phyloP scores from a whole-genome alignment of 1,140 invertebrate species.

The Alviniconcha marisindica region DNA sequence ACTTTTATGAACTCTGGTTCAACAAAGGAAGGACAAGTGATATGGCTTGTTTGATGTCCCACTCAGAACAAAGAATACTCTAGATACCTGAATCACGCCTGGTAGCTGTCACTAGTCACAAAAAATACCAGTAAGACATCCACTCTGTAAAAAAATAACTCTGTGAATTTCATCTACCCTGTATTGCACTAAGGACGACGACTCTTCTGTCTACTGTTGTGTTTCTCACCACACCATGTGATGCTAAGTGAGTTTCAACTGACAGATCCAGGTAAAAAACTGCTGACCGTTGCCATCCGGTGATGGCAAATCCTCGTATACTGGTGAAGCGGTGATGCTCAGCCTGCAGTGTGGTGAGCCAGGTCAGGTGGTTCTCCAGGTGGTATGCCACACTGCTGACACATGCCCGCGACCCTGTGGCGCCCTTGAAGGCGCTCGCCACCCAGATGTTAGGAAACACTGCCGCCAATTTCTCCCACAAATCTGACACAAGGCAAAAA shows the following conservation, averaged over 20 bases:
- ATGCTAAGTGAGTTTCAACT: not conserved
- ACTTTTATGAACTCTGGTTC: too few relatives aligned
- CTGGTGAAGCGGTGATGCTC: slow-evolving; percentile 62
- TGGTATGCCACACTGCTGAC: slow-evolving; percentile 81
- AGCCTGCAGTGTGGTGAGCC: slow-evolving; percentile 80
- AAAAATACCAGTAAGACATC: not conserved
- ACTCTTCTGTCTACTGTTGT: not conserved
- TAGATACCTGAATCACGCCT: too few relatives aligned
- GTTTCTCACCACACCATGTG: not conserved
- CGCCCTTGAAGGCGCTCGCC: slow-evolving; percentile 92
- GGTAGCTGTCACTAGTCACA: too few relatives aligned
- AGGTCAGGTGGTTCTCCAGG: slow-evolving; percentile 85
- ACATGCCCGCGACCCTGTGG: slow-evolving; percentile 81
- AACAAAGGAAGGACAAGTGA: too few relatives aligned
- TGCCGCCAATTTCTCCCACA: slow-evolving; percentile 84
- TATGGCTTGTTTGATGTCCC: too few relatives aligned
- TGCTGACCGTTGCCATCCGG: slow-evolving; percentile 82
- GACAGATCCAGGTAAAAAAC: not conserved
- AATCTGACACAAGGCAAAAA: slow-evolving; percentile 73
- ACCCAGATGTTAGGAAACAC: slow-evolving; percentile 94
- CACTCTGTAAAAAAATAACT: too few relatives aligned
- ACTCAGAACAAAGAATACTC: too few relatives aligned
- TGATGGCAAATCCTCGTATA: slow-evolving; percentile 81
- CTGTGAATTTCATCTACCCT: too few relatives aligned
- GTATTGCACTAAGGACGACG: too few relatives aligned